A percentile compares a stretch with the other conserved stretches of the same genome.
phyloP scores from a whole-genome alignment of 23 tunicate species.

The Oikopleura vanhoeffeni region DNA sequence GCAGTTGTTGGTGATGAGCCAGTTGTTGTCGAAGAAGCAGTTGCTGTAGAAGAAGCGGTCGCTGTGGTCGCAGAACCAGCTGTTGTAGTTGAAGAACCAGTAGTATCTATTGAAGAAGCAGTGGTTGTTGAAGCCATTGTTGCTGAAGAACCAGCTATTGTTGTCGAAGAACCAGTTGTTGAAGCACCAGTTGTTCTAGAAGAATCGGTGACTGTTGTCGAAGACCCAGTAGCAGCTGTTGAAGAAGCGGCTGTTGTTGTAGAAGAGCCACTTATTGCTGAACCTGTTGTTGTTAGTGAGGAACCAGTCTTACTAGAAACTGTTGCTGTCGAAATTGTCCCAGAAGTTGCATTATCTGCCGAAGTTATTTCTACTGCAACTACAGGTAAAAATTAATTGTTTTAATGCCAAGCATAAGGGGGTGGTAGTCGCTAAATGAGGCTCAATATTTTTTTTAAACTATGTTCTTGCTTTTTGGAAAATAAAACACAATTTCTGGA shows the following conservation, averaged over 20 bases:
- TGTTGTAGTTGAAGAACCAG: not conserved
- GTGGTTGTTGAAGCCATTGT: not conserved
- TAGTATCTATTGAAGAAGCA: not conserved
- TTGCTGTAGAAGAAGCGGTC: not conserved
- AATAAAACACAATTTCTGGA: too few relatives aligned
- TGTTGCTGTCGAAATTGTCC: too few relatives aligned
- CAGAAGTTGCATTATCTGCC: too few relatives aligned
- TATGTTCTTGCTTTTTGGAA: too few relatives aligned
- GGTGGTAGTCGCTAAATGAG: too few relatives aligned
- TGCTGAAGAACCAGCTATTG: not conserved
- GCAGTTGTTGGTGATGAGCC: not conserved
- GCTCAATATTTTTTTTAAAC: too few relatives aligned
- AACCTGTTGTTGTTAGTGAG: too few relatives aligned
- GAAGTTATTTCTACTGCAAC: too few relatives aligned
- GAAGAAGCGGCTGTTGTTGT: not conserved
- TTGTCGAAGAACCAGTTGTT: not conserved
- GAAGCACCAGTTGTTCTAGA: not conserved
- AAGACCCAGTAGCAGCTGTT: not conserved
- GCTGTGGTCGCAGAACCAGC: not conserved
- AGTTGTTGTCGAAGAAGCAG: not conserved
- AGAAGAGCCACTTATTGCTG: too few relatives aligned
- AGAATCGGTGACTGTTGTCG: not conserved
- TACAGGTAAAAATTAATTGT: too few relatives aligned
- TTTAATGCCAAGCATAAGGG: too few relatives aligned
- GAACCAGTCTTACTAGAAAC: too few relatives aligned